phyloP scores from a whole-genome alignment of 2,797 vertebrate species.

The Anomalospiza imberbis region DNA sequence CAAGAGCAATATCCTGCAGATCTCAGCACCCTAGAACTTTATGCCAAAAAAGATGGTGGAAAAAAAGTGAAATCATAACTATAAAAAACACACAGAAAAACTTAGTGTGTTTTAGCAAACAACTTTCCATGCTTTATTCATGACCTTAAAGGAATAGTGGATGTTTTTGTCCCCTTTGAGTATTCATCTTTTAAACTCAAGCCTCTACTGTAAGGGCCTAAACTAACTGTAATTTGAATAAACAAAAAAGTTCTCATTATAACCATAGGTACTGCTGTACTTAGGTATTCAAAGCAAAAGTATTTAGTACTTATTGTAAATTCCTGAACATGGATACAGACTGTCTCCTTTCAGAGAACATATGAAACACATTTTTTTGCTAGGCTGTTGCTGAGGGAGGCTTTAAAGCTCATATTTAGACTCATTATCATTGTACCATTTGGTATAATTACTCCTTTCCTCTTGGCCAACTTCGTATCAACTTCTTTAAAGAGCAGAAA shows the following conservation, averaged over 20 bases:
- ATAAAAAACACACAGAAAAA: neutral
- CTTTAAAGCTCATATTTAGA: neutral
- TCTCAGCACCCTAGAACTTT: neutral
- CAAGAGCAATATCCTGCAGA: neutral
- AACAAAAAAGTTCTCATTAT: neutral
- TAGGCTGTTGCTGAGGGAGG: neutral
- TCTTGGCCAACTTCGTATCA: conserved; percentile 17
- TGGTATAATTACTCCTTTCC: conserved; percentile 27
- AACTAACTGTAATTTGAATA: neutral
- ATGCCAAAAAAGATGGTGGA: neutral
- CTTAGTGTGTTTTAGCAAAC: neutral
- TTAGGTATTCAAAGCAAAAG: neutral
- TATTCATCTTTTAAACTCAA: neutral
- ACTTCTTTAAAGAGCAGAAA: conserved; percentile 17
- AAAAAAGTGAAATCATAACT: neutral
- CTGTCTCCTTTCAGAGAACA: neutral
- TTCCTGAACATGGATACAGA: neutral
- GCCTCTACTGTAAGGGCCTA: neutral
- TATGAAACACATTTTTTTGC: neutral
- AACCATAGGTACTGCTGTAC: neutral
- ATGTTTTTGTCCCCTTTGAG: neutral
- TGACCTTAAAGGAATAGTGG: neutral
- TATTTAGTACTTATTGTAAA: neutral
- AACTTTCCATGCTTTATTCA: neutral
- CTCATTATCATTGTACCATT: conserved; percentile 1